Conservation (phyloP, 2,113 vertebrate genomes). For the Campylomormyrus numenius region DNA sequence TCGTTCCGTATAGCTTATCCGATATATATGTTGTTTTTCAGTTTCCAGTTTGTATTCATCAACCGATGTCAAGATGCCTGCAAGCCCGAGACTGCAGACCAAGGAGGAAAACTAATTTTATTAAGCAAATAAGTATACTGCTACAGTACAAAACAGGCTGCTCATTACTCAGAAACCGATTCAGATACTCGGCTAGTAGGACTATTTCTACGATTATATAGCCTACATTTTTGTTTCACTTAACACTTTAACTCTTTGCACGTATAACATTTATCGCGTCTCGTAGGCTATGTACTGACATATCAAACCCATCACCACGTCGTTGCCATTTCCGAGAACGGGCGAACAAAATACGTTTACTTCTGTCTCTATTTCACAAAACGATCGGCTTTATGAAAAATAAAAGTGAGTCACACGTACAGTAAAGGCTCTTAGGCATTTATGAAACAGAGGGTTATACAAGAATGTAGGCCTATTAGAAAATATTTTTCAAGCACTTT, state of each 20-base stretch:
- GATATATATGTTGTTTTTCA: neutral
- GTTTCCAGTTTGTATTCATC: neutral
- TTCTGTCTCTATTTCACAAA: neutral
- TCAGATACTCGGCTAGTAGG: neutral
- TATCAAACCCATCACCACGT: neutral
- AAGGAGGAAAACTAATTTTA: neutral
- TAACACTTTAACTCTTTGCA: neutral
- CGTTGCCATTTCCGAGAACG: neutral
- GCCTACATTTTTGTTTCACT: neutral
- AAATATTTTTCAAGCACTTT: neutral
- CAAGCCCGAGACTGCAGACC: neutral
- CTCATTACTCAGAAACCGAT: neutral
- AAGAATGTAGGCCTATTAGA: neutral
- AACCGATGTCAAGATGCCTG: neutral
- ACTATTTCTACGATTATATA: neutral
- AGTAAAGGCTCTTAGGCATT: neutral
- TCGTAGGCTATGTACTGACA: neutral
- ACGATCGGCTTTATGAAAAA: neutral
- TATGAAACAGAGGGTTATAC: neutral
- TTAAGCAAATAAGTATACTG: neutral
- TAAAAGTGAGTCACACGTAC: neutral
- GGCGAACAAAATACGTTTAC: neutral
- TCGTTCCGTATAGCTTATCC: neutral
- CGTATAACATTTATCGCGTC: neutral
- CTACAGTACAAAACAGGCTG: neutral